A percentile compares a stretch with the other conserved stretches of the same genome.
phyloP scores from a whole-genome alignment of 2,797 vertebrate genomes.

The Pipistrellus pipistrellus region DNA sequence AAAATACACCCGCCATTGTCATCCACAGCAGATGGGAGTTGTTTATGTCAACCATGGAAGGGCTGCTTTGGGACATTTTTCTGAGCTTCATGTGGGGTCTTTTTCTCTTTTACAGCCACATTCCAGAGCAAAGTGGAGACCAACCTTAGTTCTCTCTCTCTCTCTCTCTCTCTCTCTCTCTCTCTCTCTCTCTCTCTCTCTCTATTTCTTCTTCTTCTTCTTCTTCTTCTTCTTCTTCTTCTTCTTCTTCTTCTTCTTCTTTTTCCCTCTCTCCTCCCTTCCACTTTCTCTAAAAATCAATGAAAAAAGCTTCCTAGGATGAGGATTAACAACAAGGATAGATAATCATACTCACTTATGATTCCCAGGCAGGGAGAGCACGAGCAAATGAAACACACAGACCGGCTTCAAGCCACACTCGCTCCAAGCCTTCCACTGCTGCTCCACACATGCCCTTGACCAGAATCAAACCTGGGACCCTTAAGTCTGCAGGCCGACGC shows the following conservation, averaged over 20 bases:
- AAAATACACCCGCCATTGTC: neutral
- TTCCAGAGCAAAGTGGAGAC: neutral
- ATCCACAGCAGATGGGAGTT: neutral
- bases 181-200: too few relatives aligned
- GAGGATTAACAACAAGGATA: neutral
- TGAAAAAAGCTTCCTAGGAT: too few relatives aligned
- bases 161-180: too few relatives aligned
- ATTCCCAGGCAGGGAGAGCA: neutral
- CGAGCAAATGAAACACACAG: constrained; percentile 6
- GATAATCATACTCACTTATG: neutral
- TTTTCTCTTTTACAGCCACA: neutral
- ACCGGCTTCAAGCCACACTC: neutral
- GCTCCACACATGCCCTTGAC: neutral
- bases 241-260: too few relatives aligned
- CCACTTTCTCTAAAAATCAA: neutral
- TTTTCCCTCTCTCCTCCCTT: too few relatives aligned
- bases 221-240: too few relatives aligned
- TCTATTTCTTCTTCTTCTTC: too few relatives aligned
- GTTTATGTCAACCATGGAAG: neutral
- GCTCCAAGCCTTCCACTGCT: neutral
- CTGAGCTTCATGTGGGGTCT: neutral
- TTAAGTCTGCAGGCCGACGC: too few relatives aligned
- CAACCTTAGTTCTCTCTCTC: neutral
- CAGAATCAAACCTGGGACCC: too few relatives aligned
- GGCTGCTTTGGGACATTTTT: neutral